Conservation (phyloP, 2,888 invertebrate genomes). For the Glaucopsyche alexis region DNA sequence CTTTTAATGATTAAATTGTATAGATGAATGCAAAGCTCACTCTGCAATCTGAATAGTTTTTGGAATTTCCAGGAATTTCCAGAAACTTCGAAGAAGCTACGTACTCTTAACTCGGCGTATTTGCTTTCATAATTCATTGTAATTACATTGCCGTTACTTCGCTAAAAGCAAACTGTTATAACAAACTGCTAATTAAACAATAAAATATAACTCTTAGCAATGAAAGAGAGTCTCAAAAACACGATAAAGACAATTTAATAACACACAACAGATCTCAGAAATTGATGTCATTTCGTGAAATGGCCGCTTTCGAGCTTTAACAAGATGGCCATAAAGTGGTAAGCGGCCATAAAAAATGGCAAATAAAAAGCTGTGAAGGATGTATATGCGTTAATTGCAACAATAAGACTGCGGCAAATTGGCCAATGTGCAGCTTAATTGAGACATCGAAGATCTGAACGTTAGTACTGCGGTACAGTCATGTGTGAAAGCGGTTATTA, state of each 20-base stretch:
- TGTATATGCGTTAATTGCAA: conserved; percentile 13
- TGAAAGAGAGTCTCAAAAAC: background rate
- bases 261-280: background rate
- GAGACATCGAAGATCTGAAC: conserved; percentile 60
- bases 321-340: background rate
- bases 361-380: background rate
- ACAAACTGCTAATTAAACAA: background rate
- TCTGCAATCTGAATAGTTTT: too few species aligned
- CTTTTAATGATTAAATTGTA: too few species aligned
- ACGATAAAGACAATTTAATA: background rate
- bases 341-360: background rate
- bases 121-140: background rate
- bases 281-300: background rate
- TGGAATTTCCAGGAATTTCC: too few species aligned
- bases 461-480: conserved; percentile 44
- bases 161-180: too few species aligned
- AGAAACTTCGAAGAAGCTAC: background rate
- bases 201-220: background rate
- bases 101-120: background rate
- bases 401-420: conserved; percentile 48
- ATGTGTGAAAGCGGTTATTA: conserved; percentile 39
- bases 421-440: conserved; percentile 65
- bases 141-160: background rate
- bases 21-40: too few species aligned
- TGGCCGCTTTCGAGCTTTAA: background rate